Evolutionary conservation across 35 echinoderm and acorn worm species (phyloP), one percentile per base, ranked within the genome.

Genomic region (Amphiura filiformis): DNA sequence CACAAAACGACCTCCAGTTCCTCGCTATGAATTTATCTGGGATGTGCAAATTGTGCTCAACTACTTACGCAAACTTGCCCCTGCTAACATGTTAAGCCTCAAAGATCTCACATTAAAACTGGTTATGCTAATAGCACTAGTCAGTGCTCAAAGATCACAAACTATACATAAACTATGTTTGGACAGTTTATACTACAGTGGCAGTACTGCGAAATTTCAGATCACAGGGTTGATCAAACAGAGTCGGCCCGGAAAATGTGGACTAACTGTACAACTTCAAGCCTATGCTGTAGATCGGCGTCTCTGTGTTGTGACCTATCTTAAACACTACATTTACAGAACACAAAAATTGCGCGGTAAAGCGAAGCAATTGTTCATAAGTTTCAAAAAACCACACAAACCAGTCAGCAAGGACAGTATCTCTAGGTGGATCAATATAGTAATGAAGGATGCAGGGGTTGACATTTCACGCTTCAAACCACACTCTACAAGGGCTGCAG

Each of bases 171-270:
- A 75, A 37, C 49, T 89, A 18, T 76, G 33, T 22, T 17, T 88
- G n/a, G 78, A 80, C 37, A 81, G 39, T 31, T 47, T 79, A 40
- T 42, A 33, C n/a, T 39, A 31, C 2, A 80, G 80, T 56, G 81
- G 22, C 26, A 84, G 81, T 22, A 56, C 81, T 32, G 81, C 81
- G 30, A 5, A 52, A 39, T 95, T 91, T 20, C 32, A 36, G 42
- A 76, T 88, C 64, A 40, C 78, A 37, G 84, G 91, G 4, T 65
- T 84, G 34, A 78, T 94, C 35, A 94, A 91, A 61, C 93, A 94
- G n/a, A 47, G 35, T 79, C 86, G 38, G 31, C 88, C 38, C 32
- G 92, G 76, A 5, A 84, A 89, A 28, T 39, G 36, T 26, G 40
- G 78, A 36, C 13, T 75, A 4, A 82, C 22, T 14, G 44, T 88